Evolutionary conservation across 2,888 invertebrate species (phyloP).

Genomic region (Chrysolina oricalcia): DNA sequence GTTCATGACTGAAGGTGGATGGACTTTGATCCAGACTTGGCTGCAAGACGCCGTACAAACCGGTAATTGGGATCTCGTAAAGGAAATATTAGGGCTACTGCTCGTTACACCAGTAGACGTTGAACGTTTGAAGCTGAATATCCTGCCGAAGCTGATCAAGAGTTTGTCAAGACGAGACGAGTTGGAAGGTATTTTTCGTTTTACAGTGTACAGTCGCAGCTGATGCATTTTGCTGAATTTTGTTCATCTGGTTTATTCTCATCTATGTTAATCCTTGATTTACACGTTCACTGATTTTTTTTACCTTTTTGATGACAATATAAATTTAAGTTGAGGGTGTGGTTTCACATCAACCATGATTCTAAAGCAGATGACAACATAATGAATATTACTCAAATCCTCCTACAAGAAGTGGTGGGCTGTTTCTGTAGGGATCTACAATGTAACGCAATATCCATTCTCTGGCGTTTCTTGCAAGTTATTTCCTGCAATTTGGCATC

Average conservation of each 20-base stretch:
- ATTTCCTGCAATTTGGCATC: too few species aligned
- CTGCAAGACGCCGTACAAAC: slow-evolving; percentile 88
- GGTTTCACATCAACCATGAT: too few species aligned
- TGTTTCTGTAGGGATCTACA: too few species aligned
- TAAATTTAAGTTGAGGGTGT: too few species aligned
- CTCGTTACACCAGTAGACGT: slow-evolving; percentile 92
- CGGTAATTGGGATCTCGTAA: slow-evolving; percentile 90
- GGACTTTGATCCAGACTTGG: slow-evolving; percentile 94
- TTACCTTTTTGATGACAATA: neutral
- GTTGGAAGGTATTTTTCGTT: slow-evolving; percentile 79
- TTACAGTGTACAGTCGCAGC: neutral
- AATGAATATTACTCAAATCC: too few species aligned
- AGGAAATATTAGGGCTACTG: slow-evolving; percentile 89
- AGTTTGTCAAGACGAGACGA: slow-evolving; percentile 87
- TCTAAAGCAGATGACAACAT: too few species aligned
- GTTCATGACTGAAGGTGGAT: slow-evolving; percentile 94
- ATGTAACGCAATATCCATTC: too few species aligned
- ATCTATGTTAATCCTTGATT: slow-evolving; percentile 6
- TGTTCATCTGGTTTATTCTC: slow-evolving; percentile 10
- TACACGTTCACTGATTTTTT: neutral
- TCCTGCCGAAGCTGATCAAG: slow-evolving; percentile 93
- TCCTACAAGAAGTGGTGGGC: too few species aligned
- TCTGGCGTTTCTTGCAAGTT: too few species aligned
- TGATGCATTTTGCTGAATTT: slow-evolving; percentile 13
- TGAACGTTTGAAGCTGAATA: slow-evolving; percentile 91